A percentile compares a stretch with the other conserved stretches of the same genome.
Evolutionary conservation across 2,888 invertebrate species (phyloP).

Genomic region (Noctua comes): DNA sequence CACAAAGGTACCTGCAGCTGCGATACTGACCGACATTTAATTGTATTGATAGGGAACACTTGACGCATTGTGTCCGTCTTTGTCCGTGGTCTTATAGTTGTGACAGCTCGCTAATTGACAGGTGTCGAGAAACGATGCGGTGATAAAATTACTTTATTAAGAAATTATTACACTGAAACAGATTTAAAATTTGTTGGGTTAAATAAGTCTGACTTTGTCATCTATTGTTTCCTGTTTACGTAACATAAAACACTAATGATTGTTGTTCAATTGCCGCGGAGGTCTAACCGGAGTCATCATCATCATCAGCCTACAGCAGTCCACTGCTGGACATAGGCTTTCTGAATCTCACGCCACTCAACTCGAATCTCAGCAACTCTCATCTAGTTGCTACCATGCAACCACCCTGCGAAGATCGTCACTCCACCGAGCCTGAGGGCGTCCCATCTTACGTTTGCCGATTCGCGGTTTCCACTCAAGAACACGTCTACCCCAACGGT

Average conservation of each 20-base stretch:
- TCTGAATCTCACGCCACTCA: no score
- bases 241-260: background rate
- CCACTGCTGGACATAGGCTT: no score
- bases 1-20: constrained; percentile 74
- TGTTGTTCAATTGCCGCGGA: background rate
- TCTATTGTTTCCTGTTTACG: background rate
- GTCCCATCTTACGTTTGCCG: no score
- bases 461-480: no score
- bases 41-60: constrained; percentile 67
- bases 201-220: background rate
- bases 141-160: constrained; percentile 31
- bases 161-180: background rate
- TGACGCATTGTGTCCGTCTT: constrained; percentile 65
- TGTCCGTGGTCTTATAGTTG: constrained; percentile 66
- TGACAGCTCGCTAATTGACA: constrained; percentile 81
- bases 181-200: background rate
- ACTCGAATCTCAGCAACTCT: no score
- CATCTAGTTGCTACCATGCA: no score
- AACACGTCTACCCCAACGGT: no score
- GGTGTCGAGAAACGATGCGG: constrained; percentile 67
- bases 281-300: background rate
- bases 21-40: constrained; percentile 72
- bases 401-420: no score
- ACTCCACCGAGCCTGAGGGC: no score
- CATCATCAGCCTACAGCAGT: no score